These are phyloP conservation scores for Periplaneta americana DNA, from an alignment of 1,140 invertebrate species.

Conservation along the genomic window DNA sequence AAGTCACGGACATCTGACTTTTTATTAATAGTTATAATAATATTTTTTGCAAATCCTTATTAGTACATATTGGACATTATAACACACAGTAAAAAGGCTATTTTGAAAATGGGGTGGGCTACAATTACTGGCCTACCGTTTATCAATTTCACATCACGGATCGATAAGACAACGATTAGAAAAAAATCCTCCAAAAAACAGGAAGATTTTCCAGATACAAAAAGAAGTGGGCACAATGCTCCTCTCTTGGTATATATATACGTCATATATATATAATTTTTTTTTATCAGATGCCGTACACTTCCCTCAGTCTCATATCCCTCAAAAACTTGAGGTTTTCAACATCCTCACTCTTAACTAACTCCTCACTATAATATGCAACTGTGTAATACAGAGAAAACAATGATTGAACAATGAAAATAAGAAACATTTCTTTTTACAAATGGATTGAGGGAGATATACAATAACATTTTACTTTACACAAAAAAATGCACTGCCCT, in stretches of 20 bases:
- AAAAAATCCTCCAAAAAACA: constrained; percentile 14
- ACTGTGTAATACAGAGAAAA: constrained; percentile 14
- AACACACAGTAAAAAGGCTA: constrained; percentile 16
- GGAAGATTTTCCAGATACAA: constrained; percentile 6
- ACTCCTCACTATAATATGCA: constrained; percentile 12
- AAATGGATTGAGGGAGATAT: constrained; percentile 12
- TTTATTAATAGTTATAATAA: constrained; percentile 9
- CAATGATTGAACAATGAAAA: constrained; percentile 14
- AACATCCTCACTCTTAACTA: constrained; percentile 17
- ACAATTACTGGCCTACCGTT: constrained; percentile 15
- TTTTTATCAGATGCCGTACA: constrained; percentile 21
- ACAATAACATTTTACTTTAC: constrained; percentile 19
- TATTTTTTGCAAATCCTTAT: constrained; percentile 6
- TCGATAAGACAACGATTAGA: background rate
- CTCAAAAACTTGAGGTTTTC: constrained; percentile 19
- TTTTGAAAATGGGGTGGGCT: constrained; percentile 10
- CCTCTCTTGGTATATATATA: background rate
- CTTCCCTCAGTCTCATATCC: constrained; percentile 30
- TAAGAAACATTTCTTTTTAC: constrained; percentile 14
- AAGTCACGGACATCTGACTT: constrained; percentile 24
- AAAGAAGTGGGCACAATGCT: background rate
- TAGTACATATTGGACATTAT: background rate
- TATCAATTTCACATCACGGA: constrained; percentile 1
- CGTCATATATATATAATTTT: constrained; percentile 7
- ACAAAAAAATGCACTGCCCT: constrained; percentile 28